Conservation (phyloP, 2,888 invertebrate genomes). For the Dicranocentrus wangi region DNA sequence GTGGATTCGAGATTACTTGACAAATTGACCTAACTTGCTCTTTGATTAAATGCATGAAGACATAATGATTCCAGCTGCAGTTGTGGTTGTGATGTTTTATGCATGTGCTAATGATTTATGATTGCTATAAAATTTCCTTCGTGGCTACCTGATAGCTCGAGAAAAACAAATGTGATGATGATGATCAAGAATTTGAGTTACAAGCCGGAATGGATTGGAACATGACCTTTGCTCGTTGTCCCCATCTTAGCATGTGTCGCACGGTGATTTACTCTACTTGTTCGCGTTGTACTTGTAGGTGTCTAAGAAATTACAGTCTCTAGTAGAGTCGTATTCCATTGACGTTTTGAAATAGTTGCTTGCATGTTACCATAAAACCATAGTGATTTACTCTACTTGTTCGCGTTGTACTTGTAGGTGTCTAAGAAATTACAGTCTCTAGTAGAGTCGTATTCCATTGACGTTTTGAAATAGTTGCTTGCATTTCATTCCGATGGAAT, state of each 20-base stretch:
- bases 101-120: no score
- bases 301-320: not conserved
- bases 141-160: not conserved
- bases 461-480: no score
- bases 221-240: slow-evolving; percentile 49
- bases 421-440: not conserved
- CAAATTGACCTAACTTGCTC: no score
- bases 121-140: no score
- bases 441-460: no score
- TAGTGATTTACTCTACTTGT: slow-evolving; percentile 41
- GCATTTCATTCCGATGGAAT: no score
- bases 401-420: slow-evolving; percentile 32
- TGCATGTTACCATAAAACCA: slow-evolving; percentile 53
- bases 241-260: slow-evolving; percentile 57
- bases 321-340: no score
- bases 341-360: no score
- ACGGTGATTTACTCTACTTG: slow-evolving; percentile 46
- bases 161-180: slow-evolving; percentile 3
- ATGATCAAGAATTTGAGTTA: not conserved
- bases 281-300: slow-evolving; percentile 33
- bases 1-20: no score
- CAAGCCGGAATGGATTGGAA: slow-evolving; percentile 28
- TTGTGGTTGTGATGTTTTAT: no score
- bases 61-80: no score
- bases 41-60: no score